Conservation (phyloP, 1,140 invertebrate species). For the Brachionus paranguensis region DNA sequence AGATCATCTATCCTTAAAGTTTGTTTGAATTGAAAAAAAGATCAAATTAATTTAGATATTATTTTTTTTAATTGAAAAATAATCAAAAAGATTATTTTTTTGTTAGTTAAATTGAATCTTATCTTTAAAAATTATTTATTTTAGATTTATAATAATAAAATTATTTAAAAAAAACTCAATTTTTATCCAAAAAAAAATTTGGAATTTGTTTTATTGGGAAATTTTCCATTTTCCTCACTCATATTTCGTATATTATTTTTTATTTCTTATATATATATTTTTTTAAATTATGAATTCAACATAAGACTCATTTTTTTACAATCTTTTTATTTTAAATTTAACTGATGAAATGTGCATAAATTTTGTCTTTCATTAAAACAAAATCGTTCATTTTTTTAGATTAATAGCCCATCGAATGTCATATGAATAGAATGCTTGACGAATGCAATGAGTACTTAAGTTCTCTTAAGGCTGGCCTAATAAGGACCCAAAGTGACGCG, state of each 20-base stretch:
- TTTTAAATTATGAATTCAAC: background rate
- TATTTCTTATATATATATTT: background rate
- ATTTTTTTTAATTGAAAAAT: too few relatives aligned
- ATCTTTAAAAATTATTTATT: background rate
- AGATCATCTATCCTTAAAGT: too few relatives aligned
- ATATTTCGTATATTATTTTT: too few relatives aligned
- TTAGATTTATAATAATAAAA: too few relatives aligned
- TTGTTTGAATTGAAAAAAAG: too few relatives aligned
- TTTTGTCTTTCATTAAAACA: background rate
- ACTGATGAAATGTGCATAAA: background rate
- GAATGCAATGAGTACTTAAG: background rate
- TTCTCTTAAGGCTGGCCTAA: background rate
- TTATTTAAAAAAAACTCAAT: too few relatives aligned
- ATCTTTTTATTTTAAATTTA: background rate
- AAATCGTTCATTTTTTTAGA: background rate
- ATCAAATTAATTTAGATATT: too few relatives aligned
- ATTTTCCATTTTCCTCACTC: background rate
- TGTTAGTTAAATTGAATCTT: background rate
- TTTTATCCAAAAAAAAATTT: too few relatives aligned
- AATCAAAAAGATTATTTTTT: background rate
- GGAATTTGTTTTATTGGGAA: background rate
- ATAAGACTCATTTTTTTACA: background rate
- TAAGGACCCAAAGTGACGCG: background rate
- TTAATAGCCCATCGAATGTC: background rate
- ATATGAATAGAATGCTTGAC: background rate